Evolutionary conservation across 2,113 vertebrate genomes (phyloP), one percentile per base, ranked within the genome.

Genomic region (Microcebus jonahi): DNA sequence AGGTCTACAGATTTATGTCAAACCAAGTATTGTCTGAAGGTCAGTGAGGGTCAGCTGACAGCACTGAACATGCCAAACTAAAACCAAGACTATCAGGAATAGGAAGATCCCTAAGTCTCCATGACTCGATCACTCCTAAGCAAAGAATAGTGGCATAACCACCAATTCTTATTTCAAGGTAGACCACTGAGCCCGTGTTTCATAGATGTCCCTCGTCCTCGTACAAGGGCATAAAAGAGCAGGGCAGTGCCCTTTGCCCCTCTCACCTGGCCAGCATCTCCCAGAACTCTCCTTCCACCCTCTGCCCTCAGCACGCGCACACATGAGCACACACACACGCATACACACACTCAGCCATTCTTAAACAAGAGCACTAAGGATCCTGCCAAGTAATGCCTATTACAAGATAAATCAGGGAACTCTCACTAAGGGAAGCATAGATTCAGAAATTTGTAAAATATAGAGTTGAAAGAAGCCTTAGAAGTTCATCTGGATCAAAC

Each of bases 401-500:
- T 8, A 15, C 57, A 70, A 83, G 71, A 70, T 57, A n/a, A 81
- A n/a, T 39, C 55, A 13, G 76, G 20, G 21, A 90, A 70, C 36
- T 29, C 48, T 67, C 14, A 34, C 39, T 4, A 65, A 76, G 27
- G n/a, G 31, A 80, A 65, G 23, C 4, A 31, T 0, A 36, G 48
- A 76, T 31, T 88, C 63, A 53, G 59, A 96, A 75, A 94, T 23
- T 34, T 57, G 61, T 8, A 96, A 86, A 79, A 92, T 8, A 61
- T 0, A 68, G 34, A 73, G 39, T 36, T 93, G 9, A 89, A 59
- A 85, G 48, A 67, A 94, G 29, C 13, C n/a, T 79, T 29, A 48
- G 39, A 18, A 63, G 39, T 18, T 36, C 85, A 29, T 50, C 25
- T 6, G 11, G 29, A 73, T 39, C 25, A 84, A 70, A 81, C 34